Evolutionary conservation across 2,888 invertebrate species (phyloP).

Genomic region (Flexamia atlantica): DNA sequence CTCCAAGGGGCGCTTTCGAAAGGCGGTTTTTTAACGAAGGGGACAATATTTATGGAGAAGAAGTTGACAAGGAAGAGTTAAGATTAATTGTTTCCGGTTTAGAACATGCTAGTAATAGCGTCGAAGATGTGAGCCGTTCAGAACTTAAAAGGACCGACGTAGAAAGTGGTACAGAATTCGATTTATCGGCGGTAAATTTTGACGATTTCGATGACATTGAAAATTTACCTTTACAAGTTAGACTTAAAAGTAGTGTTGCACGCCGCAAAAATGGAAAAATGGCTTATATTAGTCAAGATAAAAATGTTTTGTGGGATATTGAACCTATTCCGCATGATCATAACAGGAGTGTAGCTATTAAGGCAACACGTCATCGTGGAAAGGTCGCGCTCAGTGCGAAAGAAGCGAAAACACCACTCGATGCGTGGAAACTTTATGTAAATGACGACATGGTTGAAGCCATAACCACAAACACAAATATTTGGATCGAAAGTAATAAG

Average conservation of each 20-base stretch:
- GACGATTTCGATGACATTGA: constrained; percentile 14
- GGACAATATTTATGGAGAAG: not conserved
- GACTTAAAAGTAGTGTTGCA: not conserved
- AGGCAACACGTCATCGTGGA: not conserved
- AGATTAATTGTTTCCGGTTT: no score
- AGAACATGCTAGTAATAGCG: not conserved
- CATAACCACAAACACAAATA: not conserved
- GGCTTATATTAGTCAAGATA: constrained; percentile 7
- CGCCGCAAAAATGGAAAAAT: not conserved
- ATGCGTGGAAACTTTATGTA: not conserved
- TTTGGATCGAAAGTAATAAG: constrained; percentile 33
- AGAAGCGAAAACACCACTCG: not conserved
- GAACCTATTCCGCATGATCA: not conserved
- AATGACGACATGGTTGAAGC: not conserved
- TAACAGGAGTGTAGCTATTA: not conserved
- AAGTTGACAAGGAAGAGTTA: no score
- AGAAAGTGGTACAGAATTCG: not conserved
- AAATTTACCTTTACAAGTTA: not conserved
- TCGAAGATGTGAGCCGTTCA: not conserved
- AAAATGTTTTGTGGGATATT: not conserved
- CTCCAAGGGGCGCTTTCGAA: not conserved
- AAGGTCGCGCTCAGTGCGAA: not conserved
- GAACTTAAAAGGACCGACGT: not conserved
- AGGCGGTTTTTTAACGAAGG: not conserved
- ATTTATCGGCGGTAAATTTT: not conserved